Evolutionary conservation across 2,888 invertebrate species (phyloP), one percentile per base, ranked within the genome.

Genomic region (Macroteleia sp.): DNA sequence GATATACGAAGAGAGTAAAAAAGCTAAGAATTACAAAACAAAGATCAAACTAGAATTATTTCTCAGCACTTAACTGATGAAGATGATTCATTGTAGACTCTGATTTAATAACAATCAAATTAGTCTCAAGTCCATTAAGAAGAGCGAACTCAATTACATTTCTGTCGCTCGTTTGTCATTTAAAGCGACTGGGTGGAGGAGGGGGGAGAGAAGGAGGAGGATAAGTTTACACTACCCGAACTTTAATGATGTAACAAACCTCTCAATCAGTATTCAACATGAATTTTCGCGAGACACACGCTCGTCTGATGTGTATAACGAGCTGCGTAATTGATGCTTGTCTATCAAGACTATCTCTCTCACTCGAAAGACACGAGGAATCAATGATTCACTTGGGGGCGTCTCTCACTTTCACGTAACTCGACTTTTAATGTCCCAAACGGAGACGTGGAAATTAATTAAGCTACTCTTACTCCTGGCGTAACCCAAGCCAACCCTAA

Each of bases 341-440:
- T 48, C 61, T 46, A 61, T 61, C 61, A 61, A 39, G 50, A 41
- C 44, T 62, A 41, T 57, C 42, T 57, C 50, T 50, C 20, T 39
- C 62, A 50, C 50, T n/a, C n/a, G 50, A 62, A 62, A 62, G 41
- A 25, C 62, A 19, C 62, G 41, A 9, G 5, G 25, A 48, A 62
- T 62, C 62, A 19, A 62, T 62, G 62, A 48, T 62, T 50, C 25
- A 41, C 44, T 46, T 20, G 28, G 6, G 32, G 22, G 16, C 9
- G 28, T 1, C 36, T 22, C 19, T n/a, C 3, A 46, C 44, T 20
- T 57, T 57, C 28, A 25, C 32, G n/a, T 20, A 22, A 10, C 46
- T 6, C 30, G 20, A 28, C 28, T n/a, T n/a, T n/a, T n/a, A 32
- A 32, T 46, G 61, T 44, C 36, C 44, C 1, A 59, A 30, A 41